Base-by-base conservation (phyloP, 2,113 vertebrate species). In the Heterocephalus glaber region DNA sequence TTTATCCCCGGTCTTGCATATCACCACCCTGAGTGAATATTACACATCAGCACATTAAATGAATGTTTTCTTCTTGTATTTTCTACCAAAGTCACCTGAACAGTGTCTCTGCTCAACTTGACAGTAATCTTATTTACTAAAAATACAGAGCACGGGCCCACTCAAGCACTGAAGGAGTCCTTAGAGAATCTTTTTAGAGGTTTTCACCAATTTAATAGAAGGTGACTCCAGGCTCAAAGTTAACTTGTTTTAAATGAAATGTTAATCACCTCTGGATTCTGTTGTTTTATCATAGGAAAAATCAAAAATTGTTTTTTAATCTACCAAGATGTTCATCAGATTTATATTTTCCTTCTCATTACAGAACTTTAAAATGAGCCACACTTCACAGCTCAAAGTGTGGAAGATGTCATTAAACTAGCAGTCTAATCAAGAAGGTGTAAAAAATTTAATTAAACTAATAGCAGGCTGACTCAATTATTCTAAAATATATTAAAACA, bases 361-460 rank as follows among this genome's bases (percentile, higher is more conserved):
- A 98, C 96, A 97, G 77, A 97, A 89, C 97, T 85, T 97, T 97
- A 97, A 98, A 98, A 98, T 97, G 72, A 97, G 96, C 96, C 92
- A 97, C 80, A 97, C 96, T 98, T 98, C 98, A 98, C 96, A 97
- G 95, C 96, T 98, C 95, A 56, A 97, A 99, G 97, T 97, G 92
- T 97, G 93, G 97, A 98, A 98, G 97, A 99, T 98, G 98, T 99
- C 96, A 98, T 99, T 99, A 98, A 98, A 98, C 96, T 97, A 95
- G 96, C 95, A 98, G 98, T 98, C 98, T 99, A 99, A 99, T 99
- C 98, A 99, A 98, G 98, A 98, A 99, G 98, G 98, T 99, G 98
- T 98, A 98, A 98, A 98, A 99, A 98, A 98, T 98, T 96, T 99
- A 99, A 99, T 99, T 99, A 99, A 99, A 98, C 97, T 98, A 98